Percentiles rank a stretch among this genome's conserved stretches.
phyloP scores from a whole-genome alignment of 2,797 vertebrate species.

The Phrynocephalus forsythii region DNA sequence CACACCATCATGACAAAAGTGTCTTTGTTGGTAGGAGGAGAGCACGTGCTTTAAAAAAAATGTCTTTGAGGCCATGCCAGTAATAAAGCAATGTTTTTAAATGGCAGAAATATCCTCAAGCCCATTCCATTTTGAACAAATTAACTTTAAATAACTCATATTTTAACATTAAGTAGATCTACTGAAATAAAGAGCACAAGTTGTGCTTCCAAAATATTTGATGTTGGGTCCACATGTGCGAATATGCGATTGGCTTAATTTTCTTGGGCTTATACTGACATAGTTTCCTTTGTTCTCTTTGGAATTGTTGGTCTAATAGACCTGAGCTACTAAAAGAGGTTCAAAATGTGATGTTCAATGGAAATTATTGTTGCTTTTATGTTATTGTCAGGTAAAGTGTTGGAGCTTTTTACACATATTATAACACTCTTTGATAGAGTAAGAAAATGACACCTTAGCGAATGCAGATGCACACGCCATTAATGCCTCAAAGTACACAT shows the following conservation, averaged over 20 bases:
- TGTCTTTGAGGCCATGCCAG: constrained; percentile 5
- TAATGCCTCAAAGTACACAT: constrained; percentile 24
- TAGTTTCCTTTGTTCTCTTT: constrained; percentile 22
- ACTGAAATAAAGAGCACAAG: constrained; percentile 15
- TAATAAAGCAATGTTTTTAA: constrained; percentile 10
- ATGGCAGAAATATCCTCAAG: constrained; percentile 19
- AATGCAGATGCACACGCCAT: background rate
- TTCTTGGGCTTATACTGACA: constrained; percentile 33
- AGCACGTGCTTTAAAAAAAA: background rate
- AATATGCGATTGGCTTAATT: constrained; percentile 19
- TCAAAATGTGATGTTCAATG: background rate
- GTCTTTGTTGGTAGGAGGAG: constrained; percentile 4
- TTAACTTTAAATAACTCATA: background rate
- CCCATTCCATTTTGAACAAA: background rate
- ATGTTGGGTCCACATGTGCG: constrained; percentile 22
- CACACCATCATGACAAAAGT: constrained; percentile 15
- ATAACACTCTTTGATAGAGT: background rate
- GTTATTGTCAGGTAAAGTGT: constrained; percentile 22
- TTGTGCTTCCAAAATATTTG: constrained; percentile 9
- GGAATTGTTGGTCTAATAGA: constrained; percentile 11
- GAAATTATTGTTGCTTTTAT: constrained; percentile 29
- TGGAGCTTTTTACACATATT: background rate
- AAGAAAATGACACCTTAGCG: background rate
- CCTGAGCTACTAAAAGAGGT: background rate
- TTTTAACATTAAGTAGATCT: background rate